phyloP scores from a whole-genome alignment of 2,888 invertebrate species.

The Pecten maximus region DNA sequence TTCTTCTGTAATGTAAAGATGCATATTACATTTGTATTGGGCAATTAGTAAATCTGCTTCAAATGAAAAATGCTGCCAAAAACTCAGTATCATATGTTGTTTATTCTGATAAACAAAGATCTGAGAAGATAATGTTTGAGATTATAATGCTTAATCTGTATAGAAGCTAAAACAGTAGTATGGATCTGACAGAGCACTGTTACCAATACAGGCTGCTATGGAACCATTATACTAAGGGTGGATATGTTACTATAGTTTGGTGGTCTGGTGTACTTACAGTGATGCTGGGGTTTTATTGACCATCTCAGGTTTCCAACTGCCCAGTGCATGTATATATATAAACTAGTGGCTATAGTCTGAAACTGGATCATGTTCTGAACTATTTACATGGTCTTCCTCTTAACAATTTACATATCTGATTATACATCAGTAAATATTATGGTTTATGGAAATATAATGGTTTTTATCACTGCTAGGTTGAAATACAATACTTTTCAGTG shows the following conservation, averaged over 20 bases:
- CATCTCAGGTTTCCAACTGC: background rate
- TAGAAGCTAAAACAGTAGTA: background rate
- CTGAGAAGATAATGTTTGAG: background rate
- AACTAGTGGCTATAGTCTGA: background rate
- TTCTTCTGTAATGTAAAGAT: too few relatives aligned
- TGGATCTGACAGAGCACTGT: background rate
- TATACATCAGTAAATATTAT: background rate
- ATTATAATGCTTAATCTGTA: background rate
- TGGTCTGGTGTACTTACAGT: background rate
- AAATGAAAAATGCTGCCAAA: background rate
- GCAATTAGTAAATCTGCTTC: too few relatives aligned
- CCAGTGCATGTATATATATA: background rate
- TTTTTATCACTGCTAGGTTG: background rate
- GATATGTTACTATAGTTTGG: background rate
- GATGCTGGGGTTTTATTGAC: background rate
- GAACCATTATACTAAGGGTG: background rate
- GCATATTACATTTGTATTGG: too few relatives aligned
- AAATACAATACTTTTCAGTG: background rate
- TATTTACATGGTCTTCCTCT: constrained; percentile 3
- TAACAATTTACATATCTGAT: constrained; percentile 12
- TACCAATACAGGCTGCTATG: background rate
- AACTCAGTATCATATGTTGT: background rate
- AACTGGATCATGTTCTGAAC: background rate
- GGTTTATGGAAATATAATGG: background rate
- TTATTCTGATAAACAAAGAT: background rate